phyloP scores from a whole-genome alignment of 1,140 invertebrate species.

The Drosophila ogumai region DNA sequence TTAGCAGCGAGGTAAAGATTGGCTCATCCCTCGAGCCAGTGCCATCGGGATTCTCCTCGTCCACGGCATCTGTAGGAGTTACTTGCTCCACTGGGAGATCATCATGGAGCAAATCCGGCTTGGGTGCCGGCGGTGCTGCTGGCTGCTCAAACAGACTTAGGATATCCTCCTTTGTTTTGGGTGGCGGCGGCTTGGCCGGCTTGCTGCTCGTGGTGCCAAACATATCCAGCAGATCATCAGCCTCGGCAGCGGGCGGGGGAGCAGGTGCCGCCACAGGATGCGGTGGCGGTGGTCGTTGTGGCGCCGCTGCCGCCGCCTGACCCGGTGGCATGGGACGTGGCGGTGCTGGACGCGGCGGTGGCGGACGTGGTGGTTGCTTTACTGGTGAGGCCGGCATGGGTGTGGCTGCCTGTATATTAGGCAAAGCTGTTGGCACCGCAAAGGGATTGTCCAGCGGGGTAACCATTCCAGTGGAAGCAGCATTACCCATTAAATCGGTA shows the following conservation, averaged over 20 bases:
- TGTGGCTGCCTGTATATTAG: constrained; percentile 65
- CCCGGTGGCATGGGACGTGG: constrained; percentile 84
- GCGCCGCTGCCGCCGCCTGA: constrained; percentile 27
- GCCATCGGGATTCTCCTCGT: constrained; percentile 15
- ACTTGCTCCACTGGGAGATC: constrained; percentile 65
- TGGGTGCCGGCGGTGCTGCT: constrained; percentile 63
- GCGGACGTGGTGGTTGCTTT: constrained; percentile 74
- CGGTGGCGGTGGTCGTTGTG: constrained; percentile 62
- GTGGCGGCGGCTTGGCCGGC: constrained; percentile 84
- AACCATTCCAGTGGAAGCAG: not conserved
- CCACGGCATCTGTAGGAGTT: not conserved
- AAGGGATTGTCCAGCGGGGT: constrained; percentile 73
- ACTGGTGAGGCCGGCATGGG: constrained; percentile 57
- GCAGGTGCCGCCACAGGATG: constrained; percentile 34
- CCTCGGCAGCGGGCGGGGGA: constrained; percentile 42
- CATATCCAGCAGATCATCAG: constrained; percentile 85
- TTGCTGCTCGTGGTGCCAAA: constrained; percentile 84
- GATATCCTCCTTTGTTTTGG: constrained; percentile 88
- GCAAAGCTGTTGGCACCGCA: constrained; percentile 72
- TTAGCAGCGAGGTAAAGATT: constrained; percentile 76
- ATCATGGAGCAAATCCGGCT: constrained; percentile 86
- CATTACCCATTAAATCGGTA: constrained; percentile 52
- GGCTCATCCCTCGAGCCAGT: constrained; percentile 49
- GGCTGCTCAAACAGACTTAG: constrained; percentile 88
- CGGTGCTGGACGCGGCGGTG: constrained; percentile 85